These are phyloP conservation scores for Nasonia giraulti DNA, from an alignment of 1,140 invertebrate genomes.

Conservation along the genomic window DNA sequence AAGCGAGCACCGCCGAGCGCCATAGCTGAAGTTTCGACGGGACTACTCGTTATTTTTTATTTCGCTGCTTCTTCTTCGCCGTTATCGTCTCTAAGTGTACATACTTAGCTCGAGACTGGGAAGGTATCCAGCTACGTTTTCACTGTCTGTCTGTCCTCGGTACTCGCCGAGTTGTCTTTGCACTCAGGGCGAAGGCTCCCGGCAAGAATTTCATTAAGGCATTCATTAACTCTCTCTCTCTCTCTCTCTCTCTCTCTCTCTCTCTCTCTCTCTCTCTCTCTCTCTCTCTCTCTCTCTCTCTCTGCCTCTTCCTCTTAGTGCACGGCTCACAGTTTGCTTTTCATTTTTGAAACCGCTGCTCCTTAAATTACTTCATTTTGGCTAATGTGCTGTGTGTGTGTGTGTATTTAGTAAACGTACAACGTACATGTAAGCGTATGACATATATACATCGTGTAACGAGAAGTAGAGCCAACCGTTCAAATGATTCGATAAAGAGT, in stretches of 20 bases:
- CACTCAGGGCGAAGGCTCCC: slow-evolving; percentile 31
- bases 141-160: slow-evolving; percentile 32
- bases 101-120: slow-evolving; percentile 12
- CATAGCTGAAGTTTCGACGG: background rate
- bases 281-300: slow-evolving; percentile 40
- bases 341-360: too few species aligned
- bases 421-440: too few species aligned
- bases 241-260: too few species aligned
- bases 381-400: too few species aligned
- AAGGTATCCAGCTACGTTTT: background rate
- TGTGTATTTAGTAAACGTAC: too few species aligned
- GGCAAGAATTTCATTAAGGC: slow-evolving; percentile 42
- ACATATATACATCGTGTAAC: background rate
- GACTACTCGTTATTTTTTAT: slow-evolving; percentile 25
- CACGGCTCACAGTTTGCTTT: too few species aligned
- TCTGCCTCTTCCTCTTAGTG: too few species aligned
- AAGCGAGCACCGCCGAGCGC: background rate
- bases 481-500: background rate
- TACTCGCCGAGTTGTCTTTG: slow-evolving; percentile 50
- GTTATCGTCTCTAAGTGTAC: slow-evolving; percentile 36
- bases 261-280: slow-evolving; percentile 35
- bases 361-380: too few species aligned
- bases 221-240: slow-evolving; percentile 34
- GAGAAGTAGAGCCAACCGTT: background rate
- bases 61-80: slow-evolving; percentile 42